phyloP scores from a whole-genome alignment of 2,888 invertebrate species.

The Eucriotettix oculatus region DNA sequence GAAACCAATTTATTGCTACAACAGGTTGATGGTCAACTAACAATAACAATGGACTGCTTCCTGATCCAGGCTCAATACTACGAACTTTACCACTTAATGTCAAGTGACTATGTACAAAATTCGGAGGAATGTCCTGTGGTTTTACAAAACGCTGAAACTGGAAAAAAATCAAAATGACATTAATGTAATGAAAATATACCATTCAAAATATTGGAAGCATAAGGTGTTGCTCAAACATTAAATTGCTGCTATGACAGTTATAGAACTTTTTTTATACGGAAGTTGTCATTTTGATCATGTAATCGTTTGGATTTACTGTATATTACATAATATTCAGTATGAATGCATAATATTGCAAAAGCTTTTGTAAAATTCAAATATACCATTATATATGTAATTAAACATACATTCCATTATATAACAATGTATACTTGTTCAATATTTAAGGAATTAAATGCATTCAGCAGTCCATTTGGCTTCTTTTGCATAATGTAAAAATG shows the following conservation, averaged over 20 bases:
- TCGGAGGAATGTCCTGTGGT: constrained; percentile 26
- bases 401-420: no score
- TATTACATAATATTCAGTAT: not conserved
- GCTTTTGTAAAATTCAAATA: not conserved
- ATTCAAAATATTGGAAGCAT: no score
- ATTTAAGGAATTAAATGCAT: no score
- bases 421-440: no score
- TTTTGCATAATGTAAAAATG: not conserved
- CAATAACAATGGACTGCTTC: constrained; percentile 19
- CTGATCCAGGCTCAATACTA: constrained; percentile 24
- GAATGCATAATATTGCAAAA: not conserved
- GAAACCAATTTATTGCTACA: constrained; percentile 18
- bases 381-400: no score
- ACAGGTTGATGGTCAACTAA: constrained; percentile 28
- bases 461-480: no score
- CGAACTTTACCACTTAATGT: constrained; percentile 25
- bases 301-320: no score
- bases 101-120: constrained; percentile 23
- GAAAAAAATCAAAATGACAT: constrained; percentile 2
- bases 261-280: no score
- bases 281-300: no score
- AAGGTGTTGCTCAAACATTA: no score
- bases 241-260: no score
- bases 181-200: not conserved
- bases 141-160: constrained; percentile 26